Conservation (phyloP, 2,797 vertebrate genomes). For the Malacoctenus gilli region DNA sequence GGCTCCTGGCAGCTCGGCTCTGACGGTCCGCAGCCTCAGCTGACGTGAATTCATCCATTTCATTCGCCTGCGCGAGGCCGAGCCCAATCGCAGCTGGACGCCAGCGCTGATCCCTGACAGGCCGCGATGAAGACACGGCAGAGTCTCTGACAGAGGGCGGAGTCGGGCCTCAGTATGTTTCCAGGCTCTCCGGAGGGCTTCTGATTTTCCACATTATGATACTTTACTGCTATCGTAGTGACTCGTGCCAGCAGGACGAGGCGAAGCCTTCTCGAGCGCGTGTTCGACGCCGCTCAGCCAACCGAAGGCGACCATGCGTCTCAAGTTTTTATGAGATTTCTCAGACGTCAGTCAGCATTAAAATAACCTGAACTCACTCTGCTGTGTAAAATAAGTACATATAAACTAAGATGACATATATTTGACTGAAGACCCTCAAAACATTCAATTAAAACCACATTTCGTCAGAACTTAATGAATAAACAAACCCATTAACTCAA, state of each 20-base stretch:
- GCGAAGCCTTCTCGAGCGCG: no score
- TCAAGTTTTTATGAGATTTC: no score
- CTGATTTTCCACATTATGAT: slow-evolving; percentile 65
- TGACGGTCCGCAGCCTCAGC: slow-evolving; percentile 37
- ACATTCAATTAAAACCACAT: no score
- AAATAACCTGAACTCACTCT: no score
- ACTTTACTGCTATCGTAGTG: slow-evolving; percentile 50
- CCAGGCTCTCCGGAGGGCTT: slow-evolving; percentile 40
- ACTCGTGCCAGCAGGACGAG: slow-evolving; percentile 33
- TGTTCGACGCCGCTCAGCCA: no score
- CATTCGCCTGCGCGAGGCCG: slow-evolving; percentile 29
- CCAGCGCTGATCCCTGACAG: slow-evolving; percentile 34
- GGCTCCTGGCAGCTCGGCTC: slow-evolving; percentile 34
- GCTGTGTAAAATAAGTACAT: no score
- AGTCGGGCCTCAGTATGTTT: slow-evolving; percentile 32
- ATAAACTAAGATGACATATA: no score
- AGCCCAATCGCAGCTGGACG: slow-evolving; percentile 15
- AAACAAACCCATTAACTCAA: no score
- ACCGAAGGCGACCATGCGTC: no score
- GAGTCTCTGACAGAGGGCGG: slow-evolving; percentile 44
- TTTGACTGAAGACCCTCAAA: no score
- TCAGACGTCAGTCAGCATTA: no score
- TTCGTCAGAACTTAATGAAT: no score
- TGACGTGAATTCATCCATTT: slow-evolving; percentile 46
- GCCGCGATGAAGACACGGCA: slow-evolving; percentile 40